Evolutionary conservation across 2,113 vertebrate genomes (phyloP), one percentile per base, ranked within the genome.

Genomic region (Rhynchomys soricoides): DNA sequence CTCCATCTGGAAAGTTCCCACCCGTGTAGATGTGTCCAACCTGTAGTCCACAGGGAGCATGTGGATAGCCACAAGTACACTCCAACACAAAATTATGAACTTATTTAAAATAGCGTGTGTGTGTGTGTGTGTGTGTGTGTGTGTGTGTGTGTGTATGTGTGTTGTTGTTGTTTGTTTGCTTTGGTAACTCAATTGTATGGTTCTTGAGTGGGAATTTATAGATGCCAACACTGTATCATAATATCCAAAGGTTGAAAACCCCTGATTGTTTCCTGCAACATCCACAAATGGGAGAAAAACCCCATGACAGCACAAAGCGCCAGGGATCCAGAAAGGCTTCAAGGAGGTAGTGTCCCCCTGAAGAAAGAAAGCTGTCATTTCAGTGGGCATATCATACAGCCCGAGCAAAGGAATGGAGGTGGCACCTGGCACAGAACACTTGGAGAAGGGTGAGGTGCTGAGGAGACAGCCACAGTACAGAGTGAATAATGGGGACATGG

Each of bases 311-410:
- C 89, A 57, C 70, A 85, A 78, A 86, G 62, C 7, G 77, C 3
- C 21, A 37, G 43, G 2, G 1, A 71, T 48, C 31, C 77, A 50
- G 12, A 45, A 62, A 74, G 78, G 57, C 55, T 83, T 94, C 55
- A 15, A 77, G 81, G 40, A 95, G 15, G 48, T 12, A 3, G 21
- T n/a, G 40, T 86, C 86, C 22, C 62, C 5, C 1, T 34, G 59
- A 29, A n/a, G 48, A 86, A 78, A 86, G 86, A 95, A 91, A 93
- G 24, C 15, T 8, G 16, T 45, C 52, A n/a, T 16, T 55, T 95
- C 92, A n/a, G 43, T 48, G 52, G 59, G 31, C 50, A 17, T 71
- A 45, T 12, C 22, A 52, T 34, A 50, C 48, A 45, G 37, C 43
- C 43, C 13, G 43, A 88, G 73, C 37, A 64, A 75, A 86, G 78